phyloP scores from a whole-genome alignment of 2,797 vertebrate species.

The Chaunax sp. region DNA sequence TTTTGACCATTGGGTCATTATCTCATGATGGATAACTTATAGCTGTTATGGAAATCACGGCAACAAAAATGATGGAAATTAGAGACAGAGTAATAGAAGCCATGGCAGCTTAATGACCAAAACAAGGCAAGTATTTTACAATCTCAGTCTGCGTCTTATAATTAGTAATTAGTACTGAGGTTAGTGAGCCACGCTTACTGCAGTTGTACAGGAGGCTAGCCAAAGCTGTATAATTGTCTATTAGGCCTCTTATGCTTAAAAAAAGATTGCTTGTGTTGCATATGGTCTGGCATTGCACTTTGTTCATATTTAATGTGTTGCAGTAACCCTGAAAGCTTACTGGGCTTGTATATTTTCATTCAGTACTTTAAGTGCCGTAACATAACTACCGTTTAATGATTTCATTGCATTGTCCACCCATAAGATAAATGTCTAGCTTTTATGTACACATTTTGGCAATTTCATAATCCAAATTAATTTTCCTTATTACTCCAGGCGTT shows the following conservation, averaged over 20 bases:
- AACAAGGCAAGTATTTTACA: constrained; percentile 42
- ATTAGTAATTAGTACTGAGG: constrained; percentile 20
- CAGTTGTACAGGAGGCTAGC: neutral
- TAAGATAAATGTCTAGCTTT: constrained; percentile 6
- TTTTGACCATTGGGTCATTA: constrained; percentile 52
- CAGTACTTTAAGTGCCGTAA: neutral
- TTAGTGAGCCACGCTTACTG: constrained; percentile 8
- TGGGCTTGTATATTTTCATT: neutral
- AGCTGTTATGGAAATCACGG: constrained; percentile 46
- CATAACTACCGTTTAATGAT: neutral
- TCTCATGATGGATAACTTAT: constrained; percentile 42
- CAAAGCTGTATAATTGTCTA: constrained; percentile 11
- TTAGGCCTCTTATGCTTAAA: constrained; percentile 8
- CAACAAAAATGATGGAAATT: constrained; percentile 49
- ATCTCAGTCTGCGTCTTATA: constrained; percentile 22
- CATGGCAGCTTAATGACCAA: constrained; percentile 39
- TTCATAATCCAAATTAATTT: constrained; percentile 11
- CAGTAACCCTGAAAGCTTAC: neutral
- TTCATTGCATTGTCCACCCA: neutral
- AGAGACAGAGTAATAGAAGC: constrained; percentile 46
- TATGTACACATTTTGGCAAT: neutral
- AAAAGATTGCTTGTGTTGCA: constrained; percentile 6
- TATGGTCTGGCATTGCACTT: neutral
- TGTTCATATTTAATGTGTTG: neutral
- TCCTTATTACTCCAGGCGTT: constrained; percentile 9